phyloP scores from a whole-genome alignment of 2,797 vertebrate species.

The Sebastes melanostomus region DNA sequence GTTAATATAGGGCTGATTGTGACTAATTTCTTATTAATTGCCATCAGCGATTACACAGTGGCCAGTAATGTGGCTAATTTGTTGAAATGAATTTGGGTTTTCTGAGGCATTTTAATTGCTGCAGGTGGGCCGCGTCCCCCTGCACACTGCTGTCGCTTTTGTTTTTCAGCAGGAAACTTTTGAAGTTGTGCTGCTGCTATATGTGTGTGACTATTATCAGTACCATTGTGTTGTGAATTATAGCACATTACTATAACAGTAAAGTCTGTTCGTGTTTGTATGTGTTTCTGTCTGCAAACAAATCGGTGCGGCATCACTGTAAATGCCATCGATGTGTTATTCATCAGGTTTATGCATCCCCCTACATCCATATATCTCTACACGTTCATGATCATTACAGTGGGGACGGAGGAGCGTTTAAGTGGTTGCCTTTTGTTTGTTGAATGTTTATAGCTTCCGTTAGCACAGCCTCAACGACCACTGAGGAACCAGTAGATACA shows the following conservation, averaged over 20 bases:
- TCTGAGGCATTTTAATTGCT: conserved; percentile 81
- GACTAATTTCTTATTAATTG: conserved; percentile 87
- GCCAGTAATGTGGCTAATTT: conserved; percentile 84
- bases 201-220: not conserved
- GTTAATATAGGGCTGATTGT: conserved; percentile 83
- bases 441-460: conserved; percentile 81
- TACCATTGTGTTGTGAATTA: conserved; percentile 11
- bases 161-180: conserved; percentile 68
- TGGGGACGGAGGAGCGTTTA: conserved; percentile 64
- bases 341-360: conserved; percentile 64
- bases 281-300: conserved; percentile 40
- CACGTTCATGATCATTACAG: conserved; percentile 67
- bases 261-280: not conserved
- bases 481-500: conserved; percentile 80
- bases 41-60: conserved; percentile 84
- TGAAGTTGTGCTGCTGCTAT: conserved; percentile 29
- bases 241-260: not conserved
- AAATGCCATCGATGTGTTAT: conserved; percentile 57
- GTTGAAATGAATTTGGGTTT: conserved; percentile 83
- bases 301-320: conserved; percentile 47
- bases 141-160: conserved; percentile 34
- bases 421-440: conserved; percentile 76
- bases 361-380: conserved; percentile 57
- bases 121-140: conserved; percentile 74
- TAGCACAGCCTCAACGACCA: conserved; percentile 77